Evolutionary conservation across 1,140 invertebrate genomes (phyloP).

Genomic region (Calosoma granatense): DNA sequence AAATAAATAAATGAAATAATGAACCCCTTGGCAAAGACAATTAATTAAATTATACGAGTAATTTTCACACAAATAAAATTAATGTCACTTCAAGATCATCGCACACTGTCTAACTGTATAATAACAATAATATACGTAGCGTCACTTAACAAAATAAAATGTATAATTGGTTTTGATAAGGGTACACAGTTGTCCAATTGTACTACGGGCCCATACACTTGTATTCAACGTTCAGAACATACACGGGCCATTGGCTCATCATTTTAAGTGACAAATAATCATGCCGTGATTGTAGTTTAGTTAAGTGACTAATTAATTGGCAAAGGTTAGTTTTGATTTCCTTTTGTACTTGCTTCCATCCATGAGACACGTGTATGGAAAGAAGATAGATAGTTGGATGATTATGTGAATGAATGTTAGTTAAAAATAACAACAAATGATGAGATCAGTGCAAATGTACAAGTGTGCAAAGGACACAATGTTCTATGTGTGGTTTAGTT

Average conservation of each 20-base stretch:
- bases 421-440: too few relatives aligned
- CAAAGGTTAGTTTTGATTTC: slow-evolving; percentile 25
- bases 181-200: slow-evolving; percentile 22
- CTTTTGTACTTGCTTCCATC: too few relatives aligned
- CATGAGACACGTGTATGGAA: too few relatives aligned
- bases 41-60: slow-evolving; percentile 2
- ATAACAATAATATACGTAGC: slow-evolving; percentile 29
- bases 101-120: slow-evolving; percentile 14
- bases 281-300: slow-evolving; percentile 17
- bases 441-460: too few relatives aligned
- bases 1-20: too few relatives aligned
- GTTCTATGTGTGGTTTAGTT: too few relatives aligned
- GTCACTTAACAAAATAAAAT: slow-evolving; percentile 32
- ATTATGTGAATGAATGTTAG: too few relatives aligned
- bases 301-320: slow-evolving; percentile 29
- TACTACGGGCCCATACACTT: background rate
- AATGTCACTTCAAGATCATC: slow-evolving; percentile 3
- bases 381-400: too few relatives aligned
- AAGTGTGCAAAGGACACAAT: too few relatives aligned
- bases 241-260: slow-evolving; percentile 24
- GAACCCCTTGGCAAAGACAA: background rate
- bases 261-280: slow-evolving; percentile 35
- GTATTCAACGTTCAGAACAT: background rate
- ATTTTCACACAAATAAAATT: slow-evolving; percentile 5
- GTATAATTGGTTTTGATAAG: slow-evolving; percentile 35